Evolutionary conservation across 2,113 vertebrate species (phyloP), one percentile per base, ranked within the genome.

Genomic region (Cathartes aura): DNA sequence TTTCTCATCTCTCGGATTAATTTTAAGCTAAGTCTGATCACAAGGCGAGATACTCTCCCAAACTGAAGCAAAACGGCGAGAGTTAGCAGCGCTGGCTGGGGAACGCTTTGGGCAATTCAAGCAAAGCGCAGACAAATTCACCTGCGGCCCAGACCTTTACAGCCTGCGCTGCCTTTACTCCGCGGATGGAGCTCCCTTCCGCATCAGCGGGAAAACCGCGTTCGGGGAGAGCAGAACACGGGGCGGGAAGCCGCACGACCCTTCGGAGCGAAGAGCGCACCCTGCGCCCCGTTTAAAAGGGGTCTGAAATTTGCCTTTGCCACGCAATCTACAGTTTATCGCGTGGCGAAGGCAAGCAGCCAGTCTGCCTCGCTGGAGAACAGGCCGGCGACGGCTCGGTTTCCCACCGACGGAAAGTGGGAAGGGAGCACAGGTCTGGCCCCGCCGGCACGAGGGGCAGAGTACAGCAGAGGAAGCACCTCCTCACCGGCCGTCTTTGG

Each of bases 1-100:
- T 4, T 64, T 62, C 50, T 88, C 42, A 34, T 16, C 50, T 60
- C 48, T 21, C 1, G 0, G 29, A 23, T 50, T 60, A n/a, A 82
- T 67, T 72, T 14, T 10, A 32, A 66, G 38, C 32, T 40, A 75
- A 45, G 36, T 60, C 40, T 23, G 30, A 40, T 6, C 24, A 34
- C 42, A 43, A 4, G 0, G 0, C 0, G 17, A 88, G 70, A 50
- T 8, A 15, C 21, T 40, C 63, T 66, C 67, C 55, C 6, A 1
- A 40, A 55, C 7, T 3, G 43, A 59, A 55, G 29, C 17, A 10
- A 32, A 70, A 58, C 1, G 0, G 36, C 4, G 3, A 30, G 22
- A 76, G n/a, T 12, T 10, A 56, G 27, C 36, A 20, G 52, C 19
- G 26, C 14, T 2, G 5, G 34, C 24, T 40, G 24, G 5, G 24